Conservation (phyloP, 2,888 invertebrate species). For the Rotaria socialis region DNA sequence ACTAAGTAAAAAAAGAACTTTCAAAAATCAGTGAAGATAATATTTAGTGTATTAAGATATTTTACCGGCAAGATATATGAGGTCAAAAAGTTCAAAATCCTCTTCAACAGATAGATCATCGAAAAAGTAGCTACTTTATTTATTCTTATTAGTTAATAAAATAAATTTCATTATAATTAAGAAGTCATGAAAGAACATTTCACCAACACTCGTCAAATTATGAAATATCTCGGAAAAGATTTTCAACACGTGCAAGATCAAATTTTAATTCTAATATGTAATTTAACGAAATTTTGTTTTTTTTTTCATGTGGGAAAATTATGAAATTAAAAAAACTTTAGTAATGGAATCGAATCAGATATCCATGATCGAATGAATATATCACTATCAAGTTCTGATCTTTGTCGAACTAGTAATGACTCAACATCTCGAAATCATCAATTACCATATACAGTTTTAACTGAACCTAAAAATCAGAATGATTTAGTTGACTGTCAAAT, state of each 20-base stretch:
- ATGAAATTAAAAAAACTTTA: not conserved
- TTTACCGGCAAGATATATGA: not conserved
- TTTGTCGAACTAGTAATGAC: not conserved
- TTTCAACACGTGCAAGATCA: not conserved
- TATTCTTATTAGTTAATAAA: not conserved
- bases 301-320: not conserved
- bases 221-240: not conserved
- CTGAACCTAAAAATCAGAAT: not conserved
- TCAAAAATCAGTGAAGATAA: not conserved
- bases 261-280: not conserved
- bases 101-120: not conserved
- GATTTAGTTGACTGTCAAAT: slow-evolving; percentile 3
- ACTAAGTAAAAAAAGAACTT: not conserved
- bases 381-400: not conserved
- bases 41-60: not conserved
- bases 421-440: not conserved
- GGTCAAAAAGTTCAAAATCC: not conserved
- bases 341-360: not conserved
- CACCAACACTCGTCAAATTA: not conserved
- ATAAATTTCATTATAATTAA: not conserved
- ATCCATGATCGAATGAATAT: not conserved
- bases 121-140: not conserved
- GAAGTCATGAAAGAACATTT: not conserved
- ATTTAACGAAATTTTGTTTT: not conserved
- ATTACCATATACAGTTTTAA: not conserved